phyloP scores from a whole-genome alignment of 2,113 vertebrate species.

The Psittacara wagleri region DNA sequence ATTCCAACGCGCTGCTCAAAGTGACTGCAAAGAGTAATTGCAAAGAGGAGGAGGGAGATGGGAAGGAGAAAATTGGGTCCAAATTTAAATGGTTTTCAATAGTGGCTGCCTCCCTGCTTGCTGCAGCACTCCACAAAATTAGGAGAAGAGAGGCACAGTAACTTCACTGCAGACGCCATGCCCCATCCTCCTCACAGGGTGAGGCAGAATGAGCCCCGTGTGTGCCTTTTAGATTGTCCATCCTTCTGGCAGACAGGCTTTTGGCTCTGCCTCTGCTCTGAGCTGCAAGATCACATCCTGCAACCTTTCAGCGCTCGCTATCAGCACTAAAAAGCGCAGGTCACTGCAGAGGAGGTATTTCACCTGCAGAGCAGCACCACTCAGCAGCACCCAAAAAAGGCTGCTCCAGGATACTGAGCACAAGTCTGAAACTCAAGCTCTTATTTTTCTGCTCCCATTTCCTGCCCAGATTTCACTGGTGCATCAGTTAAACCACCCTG shows the following conservation, averaged over 20 bases:
- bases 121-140: neutral
- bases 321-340: neutral
- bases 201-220: neutral
- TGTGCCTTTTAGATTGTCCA: fast-evolving
- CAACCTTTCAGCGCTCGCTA: fast-evolving
- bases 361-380: neutral
- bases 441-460: neutral
- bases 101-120: neutral
- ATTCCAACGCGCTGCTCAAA: neutral
- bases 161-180: neutral
- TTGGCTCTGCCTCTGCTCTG: neutral
- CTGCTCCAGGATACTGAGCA: neutral
- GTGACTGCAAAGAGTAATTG: neutral
- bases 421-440: neutral
- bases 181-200: neutral
- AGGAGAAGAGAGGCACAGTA: fast-evolving
- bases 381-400: neutral
- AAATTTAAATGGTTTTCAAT: neutral
- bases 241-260: neutral
- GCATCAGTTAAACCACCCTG: neutral
- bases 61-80: neutral
- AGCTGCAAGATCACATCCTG: neutral
- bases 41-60: neutral
- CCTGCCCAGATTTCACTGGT: neutral
- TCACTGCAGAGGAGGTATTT: neutral